A percentile compares a stretch with the other conserved stretches of the same genome.
These are phyloP conservation scores for Nysson spinosus DNA, from an alignment of 2,888 invertebrate genomes.

Conservation along the genomic window DNA sequence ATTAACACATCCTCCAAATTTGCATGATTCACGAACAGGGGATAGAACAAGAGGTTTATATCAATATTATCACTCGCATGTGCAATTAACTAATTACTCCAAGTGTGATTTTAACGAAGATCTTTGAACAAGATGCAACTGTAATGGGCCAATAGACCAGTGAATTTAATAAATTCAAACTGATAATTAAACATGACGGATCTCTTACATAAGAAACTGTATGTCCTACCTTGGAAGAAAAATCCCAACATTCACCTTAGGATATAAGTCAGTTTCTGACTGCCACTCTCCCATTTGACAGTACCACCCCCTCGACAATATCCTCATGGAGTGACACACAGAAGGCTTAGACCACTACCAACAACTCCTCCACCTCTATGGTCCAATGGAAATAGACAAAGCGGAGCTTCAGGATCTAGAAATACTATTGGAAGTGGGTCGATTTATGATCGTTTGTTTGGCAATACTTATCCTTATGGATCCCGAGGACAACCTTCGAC, in stretches of 20 bases:
- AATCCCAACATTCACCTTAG: neutral
- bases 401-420: conserved; percentile 59
- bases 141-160: neutral
- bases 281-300: conserved; percentile 51
- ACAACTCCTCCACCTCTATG: conserved; percentile 52
- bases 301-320: too few species aligned
- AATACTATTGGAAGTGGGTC: conserved; percentile 65
- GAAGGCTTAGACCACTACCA: conserved; percentile 28
- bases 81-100: neutral
- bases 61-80: neutral
- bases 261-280: conserved; percentile 18
- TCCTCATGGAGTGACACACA: too few species aligned
- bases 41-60: too few species aligned
- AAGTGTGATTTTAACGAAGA: neutral
- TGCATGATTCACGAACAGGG: too few species aligned
- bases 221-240: too few species aligned
- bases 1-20: too few species aligned
- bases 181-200: neutral
- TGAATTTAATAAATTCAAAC: neutral
- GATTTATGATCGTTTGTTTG: conserved; percentile 65
- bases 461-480: conserved; percentile 33
- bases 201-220: neutral
- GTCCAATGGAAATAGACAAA: conserved; percentile 50
- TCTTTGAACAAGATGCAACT: neutral
- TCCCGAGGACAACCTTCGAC: conserved; percentile 34